Evolutionary conservation across 2,888 invertebrate species (phyloP), one percentile per base, ranked within the genome.

Genomic region (Lasioglossum morio): DNA sequence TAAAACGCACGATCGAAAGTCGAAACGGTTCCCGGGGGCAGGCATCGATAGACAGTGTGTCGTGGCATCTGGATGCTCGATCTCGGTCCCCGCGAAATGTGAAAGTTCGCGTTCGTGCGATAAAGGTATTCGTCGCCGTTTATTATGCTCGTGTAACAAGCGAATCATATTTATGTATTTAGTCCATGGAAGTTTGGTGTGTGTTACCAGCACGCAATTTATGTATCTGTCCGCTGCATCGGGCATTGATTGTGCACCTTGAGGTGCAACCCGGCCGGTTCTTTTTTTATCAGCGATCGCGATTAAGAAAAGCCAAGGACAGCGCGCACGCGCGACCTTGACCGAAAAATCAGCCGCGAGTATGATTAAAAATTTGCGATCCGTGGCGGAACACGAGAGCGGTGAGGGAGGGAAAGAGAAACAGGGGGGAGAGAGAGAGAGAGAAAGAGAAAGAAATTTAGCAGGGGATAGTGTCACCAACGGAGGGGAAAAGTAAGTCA

Each of bases 261-360:
- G 75, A 77, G 74, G 63, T 74, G 81, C 81, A 75, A 76, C 81
- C 77, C 75, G 72, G 76, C 72, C 43, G 72, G 77, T 82, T 84
- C 78, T 70, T 85, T 84, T 82, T 88, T 88, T 81, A 85, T 88
- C 83, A 82, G 27, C 60, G 83, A 82, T 87, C 77, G 57, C 82
- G 84, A 87, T 90, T 87, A 86, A 84, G 80, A 86, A 84, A 86
- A 88, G 84, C 77, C 86, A 83, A 88, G 83, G 82, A 83, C 80
- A 72, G 19, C n/a, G 60, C 37, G 30, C 8, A 23, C 37, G 69
- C 34, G 69, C 79, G 86, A 90, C 90, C 88, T 90, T 90, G 90
- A 90, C 90, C 90, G 90, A 90, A 90, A 90, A 90, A 90, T 88
- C 82, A 77, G 74, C 77, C 37, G 66, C 34, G 72, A 85, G 79